A percentile compares a stretch with the other conserved stretches of the same genome.
Evolutionary conservation across 2,113 vertebrate genomes (phyloP).

Genomic region (Tetraodon nigroviridis): DNA sequence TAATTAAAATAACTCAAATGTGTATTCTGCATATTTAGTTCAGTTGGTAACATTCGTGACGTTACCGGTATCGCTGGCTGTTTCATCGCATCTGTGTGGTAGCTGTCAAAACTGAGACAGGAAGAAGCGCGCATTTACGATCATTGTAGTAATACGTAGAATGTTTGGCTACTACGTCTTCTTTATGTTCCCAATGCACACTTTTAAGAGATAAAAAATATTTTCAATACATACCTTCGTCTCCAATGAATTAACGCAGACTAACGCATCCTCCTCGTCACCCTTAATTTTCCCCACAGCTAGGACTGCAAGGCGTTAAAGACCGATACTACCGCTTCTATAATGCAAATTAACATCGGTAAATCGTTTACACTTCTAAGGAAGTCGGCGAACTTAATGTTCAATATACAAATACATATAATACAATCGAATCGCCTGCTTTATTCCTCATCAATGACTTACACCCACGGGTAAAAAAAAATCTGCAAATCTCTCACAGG

Average conservation of each 20-base stretch:
- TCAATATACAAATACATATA: too few species aligned
- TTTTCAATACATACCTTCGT: conserved; percentile 41
- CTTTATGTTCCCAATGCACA: not conserved
- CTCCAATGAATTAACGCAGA: conserved; percentile 27
- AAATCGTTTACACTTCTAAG: not conserved
- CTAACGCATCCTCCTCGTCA: conserved; percentile 32
- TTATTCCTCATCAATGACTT: too few species aligned
- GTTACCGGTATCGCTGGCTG: conserved; percentile 9
- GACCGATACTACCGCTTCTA: not conserved
- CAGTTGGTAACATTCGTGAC: not conserved
- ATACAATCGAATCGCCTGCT: too few species aligned
- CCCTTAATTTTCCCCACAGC: conserved; percentile 29
- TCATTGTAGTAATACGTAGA: not conserved
- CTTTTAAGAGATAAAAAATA: fast-evolving
- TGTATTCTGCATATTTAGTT: not conserved
- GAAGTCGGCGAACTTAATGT: not conserved
- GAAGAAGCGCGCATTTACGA: conserved; percentile 5
- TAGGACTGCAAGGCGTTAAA: conserved; percentile 19
- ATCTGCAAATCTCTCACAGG: too few species aligned
- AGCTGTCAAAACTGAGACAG: conserved; percentile 41
- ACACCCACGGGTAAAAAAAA: too few species aligned
- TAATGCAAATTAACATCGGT: not conserved
- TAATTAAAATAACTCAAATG: not conserved
- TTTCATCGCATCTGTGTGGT: conserved; percentile 24
- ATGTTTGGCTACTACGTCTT: fast-evolving